Evolutionary conservation across 2,888 invertebrate species (phyloP).

Genomic region (Nomada hirtipes): DNA sequence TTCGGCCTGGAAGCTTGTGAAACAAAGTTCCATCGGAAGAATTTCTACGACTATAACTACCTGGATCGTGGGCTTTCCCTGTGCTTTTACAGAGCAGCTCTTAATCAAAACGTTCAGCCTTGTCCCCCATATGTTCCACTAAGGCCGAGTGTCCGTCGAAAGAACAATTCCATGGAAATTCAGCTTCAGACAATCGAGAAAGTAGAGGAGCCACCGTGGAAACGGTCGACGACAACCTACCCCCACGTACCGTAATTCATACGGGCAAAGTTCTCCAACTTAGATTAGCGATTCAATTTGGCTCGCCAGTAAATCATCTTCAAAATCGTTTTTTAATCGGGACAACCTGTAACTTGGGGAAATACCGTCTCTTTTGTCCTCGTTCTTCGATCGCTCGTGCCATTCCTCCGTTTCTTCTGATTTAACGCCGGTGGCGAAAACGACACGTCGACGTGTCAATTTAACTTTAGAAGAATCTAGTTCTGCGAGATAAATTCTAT

Average conservation of each 20-base stretch:
- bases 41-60: slow-evolving; percentile 38
- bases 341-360: slow-evolving; percentile 61
- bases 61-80: slow-evolving; percentile 17
- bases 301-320: slow-evolving; percentile 75
- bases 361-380: not conserved
- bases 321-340: slow-evolving; percentile 77
- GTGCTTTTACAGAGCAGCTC: slow-evolving; percentile 10
- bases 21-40: slow-evolving; percentile 23
- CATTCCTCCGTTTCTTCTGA: not conserved
- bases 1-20: not conserved
- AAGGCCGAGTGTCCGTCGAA: slow-evolving; percentile 39
- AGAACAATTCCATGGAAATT: slow-evolving; percentile 66
- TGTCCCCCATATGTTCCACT: slow-evolving; percentile 47
- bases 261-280: slow-evolving; percentile 76
- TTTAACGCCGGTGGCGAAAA: not conserved
- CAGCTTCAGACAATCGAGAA: slow-evolving; percentile 59
- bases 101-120: slow-evolving; percentile 56
- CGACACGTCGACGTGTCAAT: not conserved
- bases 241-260: slow-evolving; percentile 74
- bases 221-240: slow-evolving; percentile 74
- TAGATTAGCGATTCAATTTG: slow-evolving; percentile 81
- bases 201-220: slow-evolving; percentile 51
- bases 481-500: too few relatives aligned
- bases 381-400: not conserved
- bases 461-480: too few relatives aligned